Evolutionary conservation across 2,888 invertebrate species (phyloP).

Genomic region (Ophonus ardosiacus): DNA sequence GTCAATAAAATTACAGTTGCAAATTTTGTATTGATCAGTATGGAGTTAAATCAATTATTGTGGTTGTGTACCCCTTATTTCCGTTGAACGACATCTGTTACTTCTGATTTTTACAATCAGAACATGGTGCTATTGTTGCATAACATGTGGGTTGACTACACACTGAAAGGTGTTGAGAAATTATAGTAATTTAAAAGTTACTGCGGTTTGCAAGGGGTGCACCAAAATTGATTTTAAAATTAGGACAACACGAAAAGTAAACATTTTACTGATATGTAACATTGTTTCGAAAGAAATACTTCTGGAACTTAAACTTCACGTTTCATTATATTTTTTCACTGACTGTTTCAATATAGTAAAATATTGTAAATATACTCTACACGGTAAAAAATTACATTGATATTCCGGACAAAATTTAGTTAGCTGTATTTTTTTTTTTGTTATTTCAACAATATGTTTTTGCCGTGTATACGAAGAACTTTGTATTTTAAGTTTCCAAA

Average conservation of each 20-base stretch:
- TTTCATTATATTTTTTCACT: too few relatives aligned
- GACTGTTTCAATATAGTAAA: too few relatives aligned
- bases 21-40: constrained; percentile 17
- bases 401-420: too few relatives aligned
- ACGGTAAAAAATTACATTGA: too few relatives aligned
- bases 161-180: constrained; percentile 17
- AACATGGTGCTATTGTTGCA: constrained; percentile 10
- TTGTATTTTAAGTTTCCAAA: too few relatives aligned
- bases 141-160: constrained; percentile 4
- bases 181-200: constrained; percentile 34
- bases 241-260: background rate
- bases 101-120: constrained; percentile 12
- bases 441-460: too few relatives aligned
- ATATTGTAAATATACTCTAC: too few relatives aligned
- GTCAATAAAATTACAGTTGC: constrained; percentile 39
- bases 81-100: constrained; percentile 38
- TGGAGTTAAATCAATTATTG: constrained; percentile 40
- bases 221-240: background rate
- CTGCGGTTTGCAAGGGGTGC: background rate
- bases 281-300: too few relatives aligned
- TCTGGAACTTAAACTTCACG: too few relatives aligned
- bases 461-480: too few relatives aligned
- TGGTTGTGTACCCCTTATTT: constrained; percentile 20
- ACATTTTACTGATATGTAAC: too few relatives aligned
- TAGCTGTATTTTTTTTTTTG: too few relatives aligned